These are phyloP conservation scores for Lateolabrax maculatus DNA, from an alignment of 2,797 vertebrate species.

Conservation along the genomic window DNA sequence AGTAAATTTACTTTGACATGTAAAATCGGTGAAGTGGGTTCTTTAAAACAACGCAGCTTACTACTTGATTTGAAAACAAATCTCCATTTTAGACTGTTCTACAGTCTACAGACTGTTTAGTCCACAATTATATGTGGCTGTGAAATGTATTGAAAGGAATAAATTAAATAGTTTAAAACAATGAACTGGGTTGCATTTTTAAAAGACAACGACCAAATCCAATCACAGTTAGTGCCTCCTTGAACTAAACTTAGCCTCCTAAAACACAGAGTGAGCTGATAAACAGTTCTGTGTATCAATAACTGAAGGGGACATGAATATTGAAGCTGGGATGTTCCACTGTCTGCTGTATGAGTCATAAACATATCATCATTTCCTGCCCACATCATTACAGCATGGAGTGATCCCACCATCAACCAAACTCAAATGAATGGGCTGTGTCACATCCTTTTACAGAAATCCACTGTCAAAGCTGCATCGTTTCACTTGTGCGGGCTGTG, in stretches of 20 bases:
- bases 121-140: not conserved
- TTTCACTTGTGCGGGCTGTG: conserved; percentile 15
- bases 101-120: too few relatives aligned
- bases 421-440: conserved; percentile 19
- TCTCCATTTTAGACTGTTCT: not conserved
- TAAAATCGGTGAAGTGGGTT: not conserved
- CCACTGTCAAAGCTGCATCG: conserved; percentile 7
- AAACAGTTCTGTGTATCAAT: not conserved
- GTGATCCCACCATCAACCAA: conserved; percentile 32
- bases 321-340: not conserved
- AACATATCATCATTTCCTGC: conserved; percentile 18
- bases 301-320: not conserved
- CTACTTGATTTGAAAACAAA: not conserved
- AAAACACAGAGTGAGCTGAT: not conserved
- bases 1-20: not conserved
- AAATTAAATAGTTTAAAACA: not conserved
- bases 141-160: not conserved
- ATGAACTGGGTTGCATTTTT: not conserved
- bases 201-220: not conserved
- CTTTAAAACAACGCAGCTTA: not conserved
- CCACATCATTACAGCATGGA: conserved; percentile 33
- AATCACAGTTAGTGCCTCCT: not conserved
- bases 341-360: not conserved
- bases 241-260: not conserved
- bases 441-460: conserved; percentile 34